Evolutionary conservation across 2,113 vertebrate genomes (phyloP).

Genomic region (Ammospiza nelsoni): DNA sequence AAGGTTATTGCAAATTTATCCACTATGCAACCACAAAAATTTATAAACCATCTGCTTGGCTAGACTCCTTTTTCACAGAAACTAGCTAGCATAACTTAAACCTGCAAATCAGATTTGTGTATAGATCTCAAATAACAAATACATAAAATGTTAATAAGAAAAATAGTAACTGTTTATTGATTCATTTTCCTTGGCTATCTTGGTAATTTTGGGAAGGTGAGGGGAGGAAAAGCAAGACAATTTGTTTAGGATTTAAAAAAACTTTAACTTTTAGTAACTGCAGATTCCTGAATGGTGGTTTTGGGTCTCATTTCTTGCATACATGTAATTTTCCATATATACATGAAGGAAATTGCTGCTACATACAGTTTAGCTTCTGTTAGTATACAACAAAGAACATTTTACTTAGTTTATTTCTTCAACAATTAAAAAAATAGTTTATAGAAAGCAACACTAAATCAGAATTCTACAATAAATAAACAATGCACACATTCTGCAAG

Average conservation of each 20-base stretch:
- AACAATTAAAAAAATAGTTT: background rate
- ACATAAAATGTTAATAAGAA: background rate
- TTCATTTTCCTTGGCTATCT: background rate
- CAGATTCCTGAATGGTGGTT: background rate
- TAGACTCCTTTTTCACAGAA: conserved; percentile 20
- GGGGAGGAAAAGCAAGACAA: background rate
- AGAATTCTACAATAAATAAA: background rate
- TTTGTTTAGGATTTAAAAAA: background rate
- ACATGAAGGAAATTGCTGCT: background rate
- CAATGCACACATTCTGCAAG: background rate
- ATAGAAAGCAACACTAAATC: background rate
- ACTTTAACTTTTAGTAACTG: background rate
- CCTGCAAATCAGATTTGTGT: background rate
- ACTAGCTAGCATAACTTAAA: background rate
- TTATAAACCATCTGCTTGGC: conserved; percentile 8
- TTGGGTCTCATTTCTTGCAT: background rate
- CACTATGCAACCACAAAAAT: conserved; percentile 2
- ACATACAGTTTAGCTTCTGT: background rate
- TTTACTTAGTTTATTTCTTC: background rate
- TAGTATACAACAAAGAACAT: background rate
- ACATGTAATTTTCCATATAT: background rate
- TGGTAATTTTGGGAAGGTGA: background rate
- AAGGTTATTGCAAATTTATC: background rate
- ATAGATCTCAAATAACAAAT: background rate
- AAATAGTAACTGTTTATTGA: background rate